Evolutionary conservation across 1,140 invertebrate species (phyloP), one percentile per base, ranked within the genome.

Genomic region (Apocrypta bakeri): DNA sequence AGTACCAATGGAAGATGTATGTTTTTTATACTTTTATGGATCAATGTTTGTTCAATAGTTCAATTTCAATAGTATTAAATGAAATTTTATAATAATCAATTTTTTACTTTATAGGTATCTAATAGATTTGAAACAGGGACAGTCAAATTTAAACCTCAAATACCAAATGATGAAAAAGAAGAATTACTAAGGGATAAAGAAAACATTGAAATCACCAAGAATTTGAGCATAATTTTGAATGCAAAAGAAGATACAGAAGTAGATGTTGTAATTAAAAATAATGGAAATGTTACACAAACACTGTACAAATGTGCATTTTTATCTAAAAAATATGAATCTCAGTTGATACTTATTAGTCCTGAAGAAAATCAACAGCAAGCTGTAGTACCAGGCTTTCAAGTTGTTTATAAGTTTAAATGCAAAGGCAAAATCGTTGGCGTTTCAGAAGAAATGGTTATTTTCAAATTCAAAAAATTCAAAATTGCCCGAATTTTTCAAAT

Each of bases 391-490:
- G 81, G 81, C 0, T 84, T 90, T 72, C 85, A 64, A 68, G 76
- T 93, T 14, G 83, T 81, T 7, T 92, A 93, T 78, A 78, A 84
- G 37, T 93, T 94, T 81, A 86, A 87, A 73, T 94, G 92, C 84
- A 89, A 87, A 40, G 92, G 92, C 0, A 93, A 90, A 89, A 93
- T 92, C 74, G 86, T 94, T 72, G 95, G 96, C 4, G 87, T 86
- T 33, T 93, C 93, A 0, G 91, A 92, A 37, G 95, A 96, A 89
- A 83, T 93, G 8, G 91, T 94, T 66, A 86, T 93, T 40, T 94
- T 94, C 77, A 87, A 85, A 85, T 96, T 94, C 87, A 90, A 91
- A 83, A 84, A 85, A 80, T 95, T 94, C 86, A 89, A 92, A 83
- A 93, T 96, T 76, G 93, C 92, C 40, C 91, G 94, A 17, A 89